Conservation (phyloP, 2,113 vertebrate genomes). For the Galemys pyrenaicus region DNA sequence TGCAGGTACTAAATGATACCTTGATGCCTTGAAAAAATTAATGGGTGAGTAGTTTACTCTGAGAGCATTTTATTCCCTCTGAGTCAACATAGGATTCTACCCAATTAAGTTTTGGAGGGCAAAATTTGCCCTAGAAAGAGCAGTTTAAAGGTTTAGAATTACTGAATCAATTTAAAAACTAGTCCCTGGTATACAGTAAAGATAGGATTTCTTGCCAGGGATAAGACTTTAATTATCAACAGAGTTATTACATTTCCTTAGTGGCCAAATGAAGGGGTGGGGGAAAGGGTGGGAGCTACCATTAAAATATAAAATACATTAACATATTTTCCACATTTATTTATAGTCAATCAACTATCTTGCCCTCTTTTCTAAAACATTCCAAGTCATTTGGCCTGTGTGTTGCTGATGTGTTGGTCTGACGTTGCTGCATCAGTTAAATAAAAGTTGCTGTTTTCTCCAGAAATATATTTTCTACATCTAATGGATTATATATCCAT, state of each 20-base stretch:
- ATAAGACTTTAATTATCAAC: conserved; percentile 47
- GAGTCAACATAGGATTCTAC: conserved; percentile 62
- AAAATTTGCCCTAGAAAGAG: conserved; percentile 69
- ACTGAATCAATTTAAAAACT: conserved; percentile 56
- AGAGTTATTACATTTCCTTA: conserved; percentile 49
- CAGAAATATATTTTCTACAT: background rate
- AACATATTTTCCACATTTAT: conserved; percentile 28
- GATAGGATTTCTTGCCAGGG: background rate
- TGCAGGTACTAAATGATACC: conserved; percentile 71
- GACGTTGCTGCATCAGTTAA: background rate
- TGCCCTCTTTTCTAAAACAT: conserved; percentile 15
- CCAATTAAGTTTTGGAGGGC: conserved; percentile 72
- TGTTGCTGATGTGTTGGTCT: too few species aligned
- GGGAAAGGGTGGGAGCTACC: background rate
- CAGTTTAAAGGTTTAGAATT: conserved; percentile 59
- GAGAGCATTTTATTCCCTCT: conserved; percentile 65
- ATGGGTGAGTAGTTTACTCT: conserved; percentile 60
- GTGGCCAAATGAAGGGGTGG: background rate
- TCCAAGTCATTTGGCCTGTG: background rate
- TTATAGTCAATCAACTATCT: background rate
- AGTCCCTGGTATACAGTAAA: conserved; percentile 27
- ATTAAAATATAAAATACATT: conserved; percentile 1
- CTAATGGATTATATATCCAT: conserved; percentile 33
- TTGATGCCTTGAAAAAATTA: conserved; percentile 66
- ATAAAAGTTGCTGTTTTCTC: background rate